A percentile compares a stretch with the other conserved stretches of the same genome.
Conservation (phyloP, 64 coral and sea anemone genomes). For the Stichodactyla helianthus region DNA sequence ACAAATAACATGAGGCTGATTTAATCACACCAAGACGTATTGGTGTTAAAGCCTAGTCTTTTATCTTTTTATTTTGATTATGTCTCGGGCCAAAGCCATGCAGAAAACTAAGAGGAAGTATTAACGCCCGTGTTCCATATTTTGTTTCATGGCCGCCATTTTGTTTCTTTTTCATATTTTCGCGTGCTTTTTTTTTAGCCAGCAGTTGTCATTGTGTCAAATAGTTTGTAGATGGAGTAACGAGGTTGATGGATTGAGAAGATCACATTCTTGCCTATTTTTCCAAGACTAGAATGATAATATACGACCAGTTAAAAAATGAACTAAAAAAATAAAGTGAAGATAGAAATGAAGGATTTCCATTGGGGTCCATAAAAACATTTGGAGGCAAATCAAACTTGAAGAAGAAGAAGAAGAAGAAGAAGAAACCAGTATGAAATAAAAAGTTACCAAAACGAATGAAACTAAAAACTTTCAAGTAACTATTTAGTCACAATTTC, state of each 20-base stretch:
- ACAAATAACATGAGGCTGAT: neutral
- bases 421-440: too few relatives aligned
- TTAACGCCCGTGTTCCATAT: too few relatives aligned
- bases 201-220: conserved; percentile 42
- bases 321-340: neutral
- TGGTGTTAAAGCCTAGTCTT: neutral
- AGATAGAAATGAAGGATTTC: neutral
- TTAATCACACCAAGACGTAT: neutral
- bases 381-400: too few relatives aligned
- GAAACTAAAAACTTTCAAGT: too few relatives aligned
- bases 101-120: too few relatives aligned
- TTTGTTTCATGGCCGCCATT: too few relatives aligned
- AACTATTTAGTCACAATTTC: too few relatives aligned
- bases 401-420: too few relatives aligned
- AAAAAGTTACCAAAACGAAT: too few relatives aligned
- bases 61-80: neutral
- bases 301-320: neutral
- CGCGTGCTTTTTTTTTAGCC: too few relatives aligned
- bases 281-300: conserved; percentile 57
- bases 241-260: conserved; percentile 96
- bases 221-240: conserved; percentile 90
- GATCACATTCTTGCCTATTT: conserved; percentile 68
- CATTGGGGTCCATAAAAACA: too few relatives aligned
- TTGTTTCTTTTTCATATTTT: too few relatives aligned
- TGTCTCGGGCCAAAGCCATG: neutral